Conservation (phyloP, 2,888 invertebrate genomes). For the Hololepta plana region DNA sequence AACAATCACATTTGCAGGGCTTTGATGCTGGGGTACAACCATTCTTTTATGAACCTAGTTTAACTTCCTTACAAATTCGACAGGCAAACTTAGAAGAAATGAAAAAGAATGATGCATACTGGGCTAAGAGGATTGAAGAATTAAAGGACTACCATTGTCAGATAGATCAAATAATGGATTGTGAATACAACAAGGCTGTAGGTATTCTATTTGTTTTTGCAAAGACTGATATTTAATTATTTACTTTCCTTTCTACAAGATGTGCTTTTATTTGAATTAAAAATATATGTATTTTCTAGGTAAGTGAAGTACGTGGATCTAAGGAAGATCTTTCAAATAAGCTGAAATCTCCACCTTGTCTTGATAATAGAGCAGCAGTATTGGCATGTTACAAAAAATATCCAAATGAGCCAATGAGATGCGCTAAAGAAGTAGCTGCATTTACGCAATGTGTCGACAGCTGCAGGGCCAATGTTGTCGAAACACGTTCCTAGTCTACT, state of each 20-base stretch:
- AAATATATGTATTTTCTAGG: slow-evolving; percentile 11
- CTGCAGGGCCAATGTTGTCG: slow-evolving; percentile 34
- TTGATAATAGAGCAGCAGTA: slow-evolving; percentile 33
- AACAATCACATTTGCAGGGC: slow-evolving; percentile 3
- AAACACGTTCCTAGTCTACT: no score
- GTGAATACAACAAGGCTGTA: slow-evolving; percentile 37
- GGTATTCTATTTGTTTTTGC: slow-evolving; percentile 10
- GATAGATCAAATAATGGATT: slow-evolving; percentile 35
- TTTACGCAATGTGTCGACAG: slow-evolving; percentile 42
- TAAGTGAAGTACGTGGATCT: slow-evolving; percentile 15
- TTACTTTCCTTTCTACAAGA: no score
- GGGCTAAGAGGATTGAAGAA: slow-evolving; percentile 34
- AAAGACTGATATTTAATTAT: no score
- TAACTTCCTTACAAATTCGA: slow-evolving; percentile 25
- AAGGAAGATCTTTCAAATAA: slow-evolving; percentile 8
- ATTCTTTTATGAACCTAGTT: slow-evolving; percentile 21
- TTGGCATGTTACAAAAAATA: slow-evolving; percentile 40
- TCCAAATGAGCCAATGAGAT: slow-evolving; percentile 38
- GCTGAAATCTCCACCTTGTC: slow-evolving; percentile 31
- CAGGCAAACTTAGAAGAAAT: slow-evolving; percentile 39
- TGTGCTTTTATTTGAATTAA: slow-evolving; percentile 1
- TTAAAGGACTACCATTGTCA: slow-evolving; percentile 36
- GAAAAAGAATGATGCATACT: slow-evolving; percentile 38
- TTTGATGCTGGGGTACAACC: slow-evolving; percentile 11
- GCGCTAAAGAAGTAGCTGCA: slow-evolving; percentile 38